Percentiles rank a stretch among this genome's conserved stretches.
Evolutionary conservation across 2,797 vertebrate genomes (phyloP).

Genomic region (Denticeps clupeoides): DNA sequence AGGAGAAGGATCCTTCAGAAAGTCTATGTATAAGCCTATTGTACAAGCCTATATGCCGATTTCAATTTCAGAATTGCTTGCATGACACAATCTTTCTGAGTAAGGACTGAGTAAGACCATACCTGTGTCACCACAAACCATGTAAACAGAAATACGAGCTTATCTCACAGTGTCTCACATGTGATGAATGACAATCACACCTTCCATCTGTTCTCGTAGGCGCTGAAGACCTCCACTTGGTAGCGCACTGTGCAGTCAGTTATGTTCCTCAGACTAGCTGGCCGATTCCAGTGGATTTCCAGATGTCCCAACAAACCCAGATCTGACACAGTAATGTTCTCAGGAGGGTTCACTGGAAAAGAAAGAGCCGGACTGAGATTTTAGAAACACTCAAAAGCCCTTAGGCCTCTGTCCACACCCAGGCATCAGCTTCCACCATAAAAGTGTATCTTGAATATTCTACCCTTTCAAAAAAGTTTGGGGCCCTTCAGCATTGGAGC

Average conservation of each 20-base stretch:
- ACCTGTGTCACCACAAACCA: not conserved
- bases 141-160: not conserved
- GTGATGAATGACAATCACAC: conserved; percentile 32
- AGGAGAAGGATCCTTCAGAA: no score
- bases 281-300: conserved; percentile 47
- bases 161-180: not conserved
- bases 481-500: no score
- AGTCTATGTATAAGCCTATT: no score
- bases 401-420: no score
- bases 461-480: no score
- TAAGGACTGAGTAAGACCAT: no score
- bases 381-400: no score
- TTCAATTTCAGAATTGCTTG: no score
- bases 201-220: conserved; percentile 42
- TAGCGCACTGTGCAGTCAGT: conserved; percentile 39
- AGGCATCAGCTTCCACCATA: no score
- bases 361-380: not conserved
- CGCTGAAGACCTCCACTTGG: conserved; percentile 51
- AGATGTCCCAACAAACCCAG: conserved; percentile 49
- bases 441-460: no score
- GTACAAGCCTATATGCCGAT: no score
- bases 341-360: conserved; percentile 48
- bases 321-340: conserved; percentile 43
- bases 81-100: no score
- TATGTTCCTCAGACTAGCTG: conserved; percentile 32